phyloP scores from a whole-genome alignment of 2,113 vertebrate species.

The Misgurnus mizolepis region DNA sequence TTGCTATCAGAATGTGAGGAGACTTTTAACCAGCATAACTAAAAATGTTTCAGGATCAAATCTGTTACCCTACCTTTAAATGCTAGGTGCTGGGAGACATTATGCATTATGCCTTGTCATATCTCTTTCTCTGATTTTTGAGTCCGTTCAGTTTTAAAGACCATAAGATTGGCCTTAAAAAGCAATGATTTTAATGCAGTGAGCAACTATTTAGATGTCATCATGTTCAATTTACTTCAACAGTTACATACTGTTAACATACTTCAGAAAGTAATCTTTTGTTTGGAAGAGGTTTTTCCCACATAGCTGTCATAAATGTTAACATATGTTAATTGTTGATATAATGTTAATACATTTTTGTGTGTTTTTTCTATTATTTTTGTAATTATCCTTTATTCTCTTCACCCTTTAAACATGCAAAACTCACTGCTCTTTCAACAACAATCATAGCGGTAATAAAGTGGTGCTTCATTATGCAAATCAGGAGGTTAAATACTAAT shows the following conservation, averaged over 20 bases:
- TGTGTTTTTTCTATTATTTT: neutral
- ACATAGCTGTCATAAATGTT: neutral
- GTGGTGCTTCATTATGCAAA: constrained; percentile 33
- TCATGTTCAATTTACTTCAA: no score
- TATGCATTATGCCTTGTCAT: neutral
- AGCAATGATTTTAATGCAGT: no score
- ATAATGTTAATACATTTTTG: no score
- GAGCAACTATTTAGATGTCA: no score
- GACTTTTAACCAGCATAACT: no score
- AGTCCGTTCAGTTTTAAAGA: neutral
- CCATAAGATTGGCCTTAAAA: neutral
- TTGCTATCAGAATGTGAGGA: no score
- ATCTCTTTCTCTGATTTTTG: neutral
- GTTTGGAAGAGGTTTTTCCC: no score
- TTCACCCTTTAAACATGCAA: neutral
- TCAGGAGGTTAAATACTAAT: constrained; percentile 10
- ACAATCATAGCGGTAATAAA: constrained; percentile 2
- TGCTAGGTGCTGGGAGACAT: constrained; percentile 1
- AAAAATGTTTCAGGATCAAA: no score
- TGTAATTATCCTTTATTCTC: neutral
- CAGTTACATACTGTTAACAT: no score
- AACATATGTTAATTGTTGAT: neutral
- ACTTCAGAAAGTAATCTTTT: no score
- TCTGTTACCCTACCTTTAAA: no score
- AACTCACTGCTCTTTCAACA: neutral